Percentiles rank a stretch among this genome's conserved stretches.
These are phyloP conservation scores for Suncus etruscus DNA, from an alignment of 2,113 vertebrate genomes.

Conservation along the genomic window DNA sequence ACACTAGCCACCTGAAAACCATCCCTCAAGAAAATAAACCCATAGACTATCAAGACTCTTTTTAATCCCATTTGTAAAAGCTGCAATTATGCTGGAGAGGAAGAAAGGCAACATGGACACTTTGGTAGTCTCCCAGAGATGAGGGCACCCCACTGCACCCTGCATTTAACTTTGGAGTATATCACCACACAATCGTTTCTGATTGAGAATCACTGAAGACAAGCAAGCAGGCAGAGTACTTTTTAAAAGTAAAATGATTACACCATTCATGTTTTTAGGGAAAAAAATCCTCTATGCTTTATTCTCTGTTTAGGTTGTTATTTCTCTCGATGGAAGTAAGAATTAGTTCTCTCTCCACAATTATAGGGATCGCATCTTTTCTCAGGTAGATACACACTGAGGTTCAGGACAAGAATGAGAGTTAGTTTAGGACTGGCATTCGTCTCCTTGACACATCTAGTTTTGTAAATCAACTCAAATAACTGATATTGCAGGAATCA, in stretches of 20 bases:
- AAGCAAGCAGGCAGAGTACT: slow-evolving; percentile 53
- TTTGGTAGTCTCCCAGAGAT: slow-evolving; percentile 28
- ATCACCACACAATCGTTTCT: slow-evolving; percentile 43
- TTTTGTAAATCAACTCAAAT: too few relatives aligned
- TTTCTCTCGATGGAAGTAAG: background rate
- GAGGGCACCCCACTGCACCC: background rate
- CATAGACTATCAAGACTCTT: background rate
- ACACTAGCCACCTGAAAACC: slow-evolving; percentile 64
- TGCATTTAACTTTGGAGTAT: slow-evolving; percentile 63
- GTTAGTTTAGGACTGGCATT: background rate
- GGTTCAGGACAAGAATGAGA: background rate
- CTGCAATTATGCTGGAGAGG: slow-evolving; percentile 40
- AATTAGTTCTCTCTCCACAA: background rate
- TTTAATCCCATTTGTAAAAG: slow-evolving; percentile 70
- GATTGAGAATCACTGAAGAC: slow-evolving; percentile 69
- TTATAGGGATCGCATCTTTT: background rate
- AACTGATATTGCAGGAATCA: too few relatives aligned
- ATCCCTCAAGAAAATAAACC: slow-evolving; percentile 37
- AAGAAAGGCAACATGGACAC: background rate
- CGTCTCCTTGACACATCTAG: too few relatives aligned
- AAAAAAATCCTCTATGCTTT: slow-evolving; percentile 1
- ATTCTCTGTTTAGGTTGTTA: background rate
- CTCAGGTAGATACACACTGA: background rate
- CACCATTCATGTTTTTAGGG: background rate
- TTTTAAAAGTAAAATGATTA: slow-evolving; percentile 64